phyloP scores from a whole-genome alignment of 2,113 vertebrate genomes.

The Hypomesus transpacificus region DNA sequence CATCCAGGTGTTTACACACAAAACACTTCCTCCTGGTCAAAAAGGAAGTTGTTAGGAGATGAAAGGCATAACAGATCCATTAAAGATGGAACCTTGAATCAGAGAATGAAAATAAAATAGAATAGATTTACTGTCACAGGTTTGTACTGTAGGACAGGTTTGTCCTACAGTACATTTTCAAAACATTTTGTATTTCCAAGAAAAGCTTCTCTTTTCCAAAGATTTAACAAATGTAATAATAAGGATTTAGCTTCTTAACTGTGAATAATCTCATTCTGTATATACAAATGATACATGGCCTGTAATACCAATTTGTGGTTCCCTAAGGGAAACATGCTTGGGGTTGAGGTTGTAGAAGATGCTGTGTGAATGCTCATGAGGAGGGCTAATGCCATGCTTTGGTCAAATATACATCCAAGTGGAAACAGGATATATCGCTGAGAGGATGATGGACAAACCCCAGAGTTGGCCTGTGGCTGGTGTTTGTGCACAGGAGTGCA shows the following conservation, averaged over 20 bases:
- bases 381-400: neutral
- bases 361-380: neutral
- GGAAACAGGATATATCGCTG: neutral
- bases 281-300: neutral
- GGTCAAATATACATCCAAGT: neutral
- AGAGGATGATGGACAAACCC: neutral
- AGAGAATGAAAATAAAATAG: neutral
- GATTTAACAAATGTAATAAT: neutral
- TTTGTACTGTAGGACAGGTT: neutral
- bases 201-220: neutral
- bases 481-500: neutral
- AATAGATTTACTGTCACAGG: neutral
- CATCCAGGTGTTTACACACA: constrained; percentile 22
- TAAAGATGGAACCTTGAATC: neutral
- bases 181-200: neutral
- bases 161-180: neutral
- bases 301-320: neutral
- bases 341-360: neutral
- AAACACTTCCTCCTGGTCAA: neutral
- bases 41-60: no score
- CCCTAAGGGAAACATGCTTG: neutral
- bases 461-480: neutral
- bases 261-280: neutral
- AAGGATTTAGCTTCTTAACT: neutral
- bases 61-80: no score